Base-by-base conservation (phyloP, 1,140 invertebrate species). In the Dinothrombium tinctorium region DNA sequence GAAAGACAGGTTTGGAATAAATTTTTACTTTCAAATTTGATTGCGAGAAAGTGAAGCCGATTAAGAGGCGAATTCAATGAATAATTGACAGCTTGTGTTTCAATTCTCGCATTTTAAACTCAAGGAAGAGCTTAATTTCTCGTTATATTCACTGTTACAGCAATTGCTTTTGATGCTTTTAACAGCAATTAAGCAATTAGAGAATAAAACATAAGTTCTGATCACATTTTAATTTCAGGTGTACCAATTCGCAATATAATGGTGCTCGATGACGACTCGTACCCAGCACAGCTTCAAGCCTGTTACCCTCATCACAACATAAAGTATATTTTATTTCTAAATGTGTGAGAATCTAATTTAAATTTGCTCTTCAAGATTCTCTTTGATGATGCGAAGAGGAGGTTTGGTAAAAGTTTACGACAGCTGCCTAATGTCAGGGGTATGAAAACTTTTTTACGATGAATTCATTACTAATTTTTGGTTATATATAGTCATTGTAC, bases 231-330 rank as follows among this genome's bases (percentile, higher is more conserved):
- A 24, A 47, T 43, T 43, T 37, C 45, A 60, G 81, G 81, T 1
- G 69, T 81, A 19, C 56, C 59, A 2, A 49, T 61, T 1, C 62
- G 76, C 43, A 82, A 78, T 2, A 66, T 81, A 32, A 63, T 89
- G 28, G 73, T 77, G 22, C 59, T 90, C 42, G 81, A 87, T 54
- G 80, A 87, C 47, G 77, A 82, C 51, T 73, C 81, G 0, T 64
- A 77, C 39, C 83, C 82, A 1, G 80, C 80, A 0, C 78, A 79
- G 33, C 58, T 89, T 25, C 79, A 86, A 59, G 76, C 76, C 17
- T 89, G 82, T 53, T 80, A 87, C 61, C 82, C 82, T 1, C 72
- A 73, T 56, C 81, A 82, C 46, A 80, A 86, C 57, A 83, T 79
- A 23, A 79, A 74, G 74, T 78, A 63, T 62, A 43, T 42, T 37